A percentile compares a stretch with the other conserved stretches of the same genome.
Conservation (phyloP, 2,113 vertebrate species). For the Muntiacus reevesi region DNA sequence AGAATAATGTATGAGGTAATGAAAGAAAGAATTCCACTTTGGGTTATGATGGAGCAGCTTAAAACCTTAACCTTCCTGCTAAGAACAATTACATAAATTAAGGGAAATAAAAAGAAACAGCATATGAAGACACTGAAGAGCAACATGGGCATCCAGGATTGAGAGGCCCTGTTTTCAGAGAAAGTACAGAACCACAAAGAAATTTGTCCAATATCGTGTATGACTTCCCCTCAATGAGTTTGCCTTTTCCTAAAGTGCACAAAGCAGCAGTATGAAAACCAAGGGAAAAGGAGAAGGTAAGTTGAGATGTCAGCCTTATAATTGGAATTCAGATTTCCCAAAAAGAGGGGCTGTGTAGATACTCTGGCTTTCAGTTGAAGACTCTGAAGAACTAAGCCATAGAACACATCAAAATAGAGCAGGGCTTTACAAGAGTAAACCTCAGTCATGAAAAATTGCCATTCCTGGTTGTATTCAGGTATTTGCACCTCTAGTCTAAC, state of each 20-base stretch:
- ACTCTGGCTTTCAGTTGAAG: background rate
- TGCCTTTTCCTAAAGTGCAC: background rate
- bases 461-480: background rate
- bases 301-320: background rate
- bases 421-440: background rate
- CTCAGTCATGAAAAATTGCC: background rate
- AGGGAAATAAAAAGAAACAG: background rate
- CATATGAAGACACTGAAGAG: background rate
- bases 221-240: background rate
- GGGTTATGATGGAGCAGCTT: background rate
- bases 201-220: background rate
- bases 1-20: background rate
- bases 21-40: background rate
- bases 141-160: background rate
- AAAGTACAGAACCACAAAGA: background rate
- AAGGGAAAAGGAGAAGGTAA: background rate
- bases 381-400: background rate
- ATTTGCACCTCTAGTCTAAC: background rate
- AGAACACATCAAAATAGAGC: background rate
- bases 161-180: background rate
- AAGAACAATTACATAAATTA: background rate
- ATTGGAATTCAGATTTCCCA: fast-evolving
- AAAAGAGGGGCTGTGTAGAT: background rate
- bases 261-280: background rate
- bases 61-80: background rate